These are phyloP conservation scores for Microctonus aethiopoides DNA, from an alignment of 2,888 invertebrate species.

Conservation along the genomic window DNA sequence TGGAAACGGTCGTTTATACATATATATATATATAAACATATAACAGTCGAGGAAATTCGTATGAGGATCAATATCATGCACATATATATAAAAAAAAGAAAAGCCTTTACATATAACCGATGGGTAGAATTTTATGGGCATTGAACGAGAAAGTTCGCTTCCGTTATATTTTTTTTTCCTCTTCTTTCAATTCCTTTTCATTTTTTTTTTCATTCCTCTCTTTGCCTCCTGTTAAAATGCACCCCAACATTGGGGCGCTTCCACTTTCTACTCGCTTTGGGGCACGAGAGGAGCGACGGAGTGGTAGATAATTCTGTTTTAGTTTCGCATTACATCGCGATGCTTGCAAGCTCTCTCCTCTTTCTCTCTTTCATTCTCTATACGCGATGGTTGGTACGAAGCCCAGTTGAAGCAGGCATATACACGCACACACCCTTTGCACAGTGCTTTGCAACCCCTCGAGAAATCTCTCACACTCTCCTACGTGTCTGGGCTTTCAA, in stretches of 20 bases:
- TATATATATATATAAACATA: not conserved
- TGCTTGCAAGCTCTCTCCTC: constrained; percentile 45
- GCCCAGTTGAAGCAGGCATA: constrained; percentile 13
- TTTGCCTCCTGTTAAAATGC: constrained; percentile 27
- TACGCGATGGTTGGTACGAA: constrained; percentile 11
- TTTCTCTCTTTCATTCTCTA: not conserved
- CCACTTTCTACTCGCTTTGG: constrained; percentile 11
- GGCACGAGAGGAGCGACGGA: constrained; percentile 39
- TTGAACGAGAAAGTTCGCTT: not conserved
- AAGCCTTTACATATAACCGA: not conserved
- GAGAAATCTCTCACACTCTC: constrained; percentile 22
- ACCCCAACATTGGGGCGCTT: constrained; percentile 28
- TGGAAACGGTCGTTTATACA: not conserved
- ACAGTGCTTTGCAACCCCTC: constrained; percentile 28
- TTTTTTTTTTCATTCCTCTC: constrained; percentile 15
- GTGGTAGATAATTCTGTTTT: constrained; percentile 62
- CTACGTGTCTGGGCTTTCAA: constrained; percentile 22
- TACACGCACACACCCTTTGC: constrained; percentile 24
- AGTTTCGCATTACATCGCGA: constrained; percentile 63
- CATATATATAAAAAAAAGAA: not conserved
- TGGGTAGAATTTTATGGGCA: not conserved
- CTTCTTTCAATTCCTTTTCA: constrained; percentile 2
- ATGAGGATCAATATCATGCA: not conserved
- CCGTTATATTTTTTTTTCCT: constrained; percentile 13
- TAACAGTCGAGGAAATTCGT: not conserved